Conservation (phyloP, 1,140 invertebrate genomes). For the Cyphomyrmex costatus region DNA sequence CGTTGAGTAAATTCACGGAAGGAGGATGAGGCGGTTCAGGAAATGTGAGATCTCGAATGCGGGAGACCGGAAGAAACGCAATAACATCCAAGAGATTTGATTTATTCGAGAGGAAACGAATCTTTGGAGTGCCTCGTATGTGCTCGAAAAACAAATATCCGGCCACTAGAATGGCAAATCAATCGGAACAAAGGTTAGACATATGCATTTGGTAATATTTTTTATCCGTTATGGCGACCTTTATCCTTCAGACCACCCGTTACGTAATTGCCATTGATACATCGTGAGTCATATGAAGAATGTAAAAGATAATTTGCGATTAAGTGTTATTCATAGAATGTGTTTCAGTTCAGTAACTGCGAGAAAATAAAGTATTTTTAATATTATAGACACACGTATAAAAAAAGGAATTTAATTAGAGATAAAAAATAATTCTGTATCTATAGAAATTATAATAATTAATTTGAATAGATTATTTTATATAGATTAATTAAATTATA, state of each 20-base stretch:
- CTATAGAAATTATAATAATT: neutral
- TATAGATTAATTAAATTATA: too few relatives aligned
- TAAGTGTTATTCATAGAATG: neutral
- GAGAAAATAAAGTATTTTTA: neutral
- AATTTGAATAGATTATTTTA: too few relatives aligned
- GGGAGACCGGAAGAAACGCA: constrained; percentile 60
- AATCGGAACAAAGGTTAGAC: constrained; percentile 44
- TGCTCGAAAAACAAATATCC: constrained; percentile 52
- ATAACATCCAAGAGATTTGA: constrained; percentile 59
- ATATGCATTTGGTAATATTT: constrained; percentile 32
- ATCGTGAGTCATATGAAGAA: neutral
- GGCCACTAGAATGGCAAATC: constrained; percentile 45
- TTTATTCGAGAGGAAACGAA: constrained; percentile 55
- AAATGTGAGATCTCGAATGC: constrained; percentile 60
- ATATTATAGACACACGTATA: neutral
- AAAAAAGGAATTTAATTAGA: neutral
- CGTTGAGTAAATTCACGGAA: constrained; percentile 38
- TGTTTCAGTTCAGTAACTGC: neutral
- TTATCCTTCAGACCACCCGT: neutral
- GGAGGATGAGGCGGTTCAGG: constrained; percentile 33
- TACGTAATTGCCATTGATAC: constrained; percentile 2
- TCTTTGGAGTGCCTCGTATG: constrained; percentile 15
- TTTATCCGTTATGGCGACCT: neutral
- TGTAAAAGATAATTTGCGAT: constrained; percentile 3
- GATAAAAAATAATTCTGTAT: neutral